A percentile compares a stretch with the other conserved stretches of the same genome.
phyloP scores from a whole-genome alignment of 2,113 vertebrate genomes.

The Oreochromis niloticus region DNA sequence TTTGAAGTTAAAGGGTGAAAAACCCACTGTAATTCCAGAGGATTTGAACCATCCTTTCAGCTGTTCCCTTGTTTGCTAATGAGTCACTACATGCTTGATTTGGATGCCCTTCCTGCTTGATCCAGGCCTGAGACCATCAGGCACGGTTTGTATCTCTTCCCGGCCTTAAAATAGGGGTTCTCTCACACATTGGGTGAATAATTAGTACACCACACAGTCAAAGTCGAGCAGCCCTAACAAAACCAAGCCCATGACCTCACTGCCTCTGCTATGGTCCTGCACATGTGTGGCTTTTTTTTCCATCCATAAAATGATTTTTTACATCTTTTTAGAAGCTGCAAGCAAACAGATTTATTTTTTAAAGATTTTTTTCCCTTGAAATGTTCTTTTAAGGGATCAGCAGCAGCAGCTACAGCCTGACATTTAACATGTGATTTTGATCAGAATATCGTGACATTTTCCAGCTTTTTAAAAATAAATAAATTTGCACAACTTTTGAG shows the following conservation, averaged over 20 bases:
- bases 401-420: not conserved
- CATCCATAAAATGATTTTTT: not conserved
- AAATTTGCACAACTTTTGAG: not conserved
- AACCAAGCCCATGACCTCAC: not conserved
- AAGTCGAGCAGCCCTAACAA: not conserved
- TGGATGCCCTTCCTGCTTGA: not conserved
- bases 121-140: not conserved
- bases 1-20: not conserved
- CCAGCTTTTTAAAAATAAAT: not conserved
- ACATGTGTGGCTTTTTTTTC: not conserved
- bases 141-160: not conserved
- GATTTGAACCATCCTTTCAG: not conserved
- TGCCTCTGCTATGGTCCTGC: not conserved
- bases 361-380: not conserved
- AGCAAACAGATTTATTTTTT: not conserved
- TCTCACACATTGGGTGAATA: not conserved
- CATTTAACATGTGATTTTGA: slow-evolving; percentile 24
- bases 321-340: not conserved
- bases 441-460: slow-evolving; percentile 25
- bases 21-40: not conserved
- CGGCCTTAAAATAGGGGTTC: not conserved
- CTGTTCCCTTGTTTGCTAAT: not conserved
- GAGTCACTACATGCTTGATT: not conserved
- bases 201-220: not conserved
- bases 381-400: not conserved